phyloP scores from a whole-genome alignment of 2,113 vertebrate genomes.

The Myiozetetes cayanensis region DNA sequence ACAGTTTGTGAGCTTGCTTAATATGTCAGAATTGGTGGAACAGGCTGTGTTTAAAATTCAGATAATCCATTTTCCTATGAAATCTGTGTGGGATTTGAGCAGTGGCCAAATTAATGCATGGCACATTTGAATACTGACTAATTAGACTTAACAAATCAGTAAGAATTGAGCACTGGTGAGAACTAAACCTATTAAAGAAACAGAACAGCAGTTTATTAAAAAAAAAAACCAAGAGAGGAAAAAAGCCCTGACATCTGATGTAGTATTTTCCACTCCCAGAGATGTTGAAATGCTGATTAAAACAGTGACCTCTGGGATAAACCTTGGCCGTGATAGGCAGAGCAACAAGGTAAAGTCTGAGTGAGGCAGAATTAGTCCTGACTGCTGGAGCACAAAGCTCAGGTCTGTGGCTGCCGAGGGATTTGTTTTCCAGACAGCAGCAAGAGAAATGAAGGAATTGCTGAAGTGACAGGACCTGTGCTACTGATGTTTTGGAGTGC shows the following conservation, averaged over 20 bases:
- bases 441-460: background rate
- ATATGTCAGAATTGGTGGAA: background rate
- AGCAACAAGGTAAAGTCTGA: background rate
- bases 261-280: background rate
- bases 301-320: background rate
- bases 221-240: background rate
- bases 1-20: background rate
- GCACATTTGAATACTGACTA: conserved; percentile 22
- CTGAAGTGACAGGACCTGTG: background rate
- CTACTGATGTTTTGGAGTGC: background rate
- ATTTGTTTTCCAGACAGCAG: background rate
- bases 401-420: background rate
- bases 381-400: background rate
- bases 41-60: conserved; percentile 46
- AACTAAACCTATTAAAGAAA: conserved; percentile 1
- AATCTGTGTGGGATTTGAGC: conserved; percentile 34
- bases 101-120: conserved; percentile 37
- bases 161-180: conserved; percentile 3
- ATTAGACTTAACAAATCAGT: conserved; percentile 37
- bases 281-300: background rate
- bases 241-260: background rate
- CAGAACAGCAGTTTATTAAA: background rate
- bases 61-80: conserved; percentile 17
- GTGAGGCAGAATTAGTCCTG: background rate
- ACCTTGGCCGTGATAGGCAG: background rate